phyloP scores from a whole-genome alignment of 2,888 invertebrate genomes.

The Oxyteleia sp. region DNA sequence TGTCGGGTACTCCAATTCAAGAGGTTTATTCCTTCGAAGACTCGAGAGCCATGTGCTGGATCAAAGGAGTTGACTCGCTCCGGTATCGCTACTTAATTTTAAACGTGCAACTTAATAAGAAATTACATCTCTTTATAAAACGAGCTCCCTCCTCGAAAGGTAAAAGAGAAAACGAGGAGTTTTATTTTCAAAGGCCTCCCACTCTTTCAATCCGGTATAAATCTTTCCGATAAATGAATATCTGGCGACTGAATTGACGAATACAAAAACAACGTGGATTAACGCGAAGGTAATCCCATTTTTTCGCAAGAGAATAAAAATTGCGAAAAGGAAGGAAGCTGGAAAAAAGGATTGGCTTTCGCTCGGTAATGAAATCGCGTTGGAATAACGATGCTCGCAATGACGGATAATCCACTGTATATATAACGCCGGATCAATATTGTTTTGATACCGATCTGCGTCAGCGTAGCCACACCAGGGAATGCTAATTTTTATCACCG shows the following conservation, averaged over 20 bases:
- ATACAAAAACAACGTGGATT: no score
- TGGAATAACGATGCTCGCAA: no score
- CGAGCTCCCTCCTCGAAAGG: background rate
- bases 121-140: conserved; percentile 20
- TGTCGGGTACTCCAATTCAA: conserved; percentile 30
- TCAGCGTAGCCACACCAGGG: conserved; percentile 1
- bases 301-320: no score
- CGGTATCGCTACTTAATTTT: conserved; percentile 39
- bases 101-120: conserved; percentile 35
- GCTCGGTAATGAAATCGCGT: conserved; percentile 19
- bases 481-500: conserved; percentile 10
- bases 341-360: background rate
- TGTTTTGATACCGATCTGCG: conserved; percentile 22
- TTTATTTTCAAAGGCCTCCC: conserved; percentile 6
- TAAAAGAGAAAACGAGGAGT: background rate
- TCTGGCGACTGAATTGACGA: background rate
- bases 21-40: conserved; percentile 48
- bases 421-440: conserved; percentile 4
- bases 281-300: no score
- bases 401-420: conserved; percentile 21
- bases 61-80: conserved; percentile 40
- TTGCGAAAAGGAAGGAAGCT: background rate
- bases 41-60: conserved; percentile 55
- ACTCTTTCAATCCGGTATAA: background rate
- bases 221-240: background rate